A percentile compares a stretch with the other conserved stretches of the same genome.
These are phyloP conservation scores for Caradrina kadenii DNA, from an alignment of 2,888 invertebrate species.

Conservation along the genomic window DNA sequence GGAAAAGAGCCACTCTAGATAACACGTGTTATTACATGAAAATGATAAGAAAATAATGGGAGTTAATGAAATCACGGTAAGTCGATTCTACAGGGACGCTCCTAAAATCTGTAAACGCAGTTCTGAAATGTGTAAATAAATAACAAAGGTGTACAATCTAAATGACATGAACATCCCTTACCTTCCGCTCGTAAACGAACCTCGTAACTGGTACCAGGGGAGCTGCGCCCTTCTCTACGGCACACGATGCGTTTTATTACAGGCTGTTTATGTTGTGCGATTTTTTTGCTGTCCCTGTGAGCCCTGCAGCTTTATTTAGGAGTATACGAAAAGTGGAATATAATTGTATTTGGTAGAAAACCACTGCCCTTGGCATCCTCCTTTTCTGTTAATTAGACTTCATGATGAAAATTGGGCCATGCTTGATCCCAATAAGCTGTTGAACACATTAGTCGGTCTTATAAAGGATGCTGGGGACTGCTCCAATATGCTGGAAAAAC, in stretches of 20 bases:
- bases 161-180: slow-evolving; percentile 36
- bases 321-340: neutral
- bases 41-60: neutral
- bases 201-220: slow-evolving; percentile 23
- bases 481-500: neutral
- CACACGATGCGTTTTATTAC: slow-evolving; percentile 14
- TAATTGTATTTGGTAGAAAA: neutral
- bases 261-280: neutral
- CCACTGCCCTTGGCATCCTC: neutral
- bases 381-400: neutral
- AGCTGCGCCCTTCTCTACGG: slow-evolving; percentile 14
- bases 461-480: neutral
- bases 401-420: neutral
- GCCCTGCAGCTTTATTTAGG: neutral
- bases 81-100: neutral
- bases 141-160: slow-evolving; percentile 33
- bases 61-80: neutral
- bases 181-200: slow-evolving; percentile 37
- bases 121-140: slow-evolving; percentile 35
- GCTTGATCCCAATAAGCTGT: neutral
- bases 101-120: slow-evolving; percentile 16
- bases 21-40: neutral
- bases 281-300: neutral
- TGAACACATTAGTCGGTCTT: neutral
- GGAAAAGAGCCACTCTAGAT: neutral